Evolutionary conservation across 2,113 vertebrate genomes (phyloP).

Genomic region (Hypomesus transpacificus): DNA sequence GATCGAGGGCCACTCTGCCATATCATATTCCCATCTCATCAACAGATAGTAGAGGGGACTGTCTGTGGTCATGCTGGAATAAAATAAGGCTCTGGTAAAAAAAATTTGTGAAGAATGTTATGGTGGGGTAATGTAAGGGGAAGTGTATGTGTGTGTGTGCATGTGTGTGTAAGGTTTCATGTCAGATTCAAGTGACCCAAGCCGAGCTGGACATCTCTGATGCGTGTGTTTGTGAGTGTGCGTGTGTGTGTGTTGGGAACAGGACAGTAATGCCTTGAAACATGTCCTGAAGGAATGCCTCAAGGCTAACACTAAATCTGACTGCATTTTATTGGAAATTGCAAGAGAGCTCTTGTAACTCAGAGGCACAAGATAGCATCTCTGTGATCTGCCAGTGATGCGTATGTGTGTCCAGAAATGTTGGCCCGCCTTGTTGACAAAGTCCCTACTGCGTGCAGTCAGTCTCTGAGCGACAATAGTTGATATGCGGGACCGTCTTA

Average conservation of each 20-base stretch:
- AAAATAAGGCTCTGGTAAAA: constrained; percentile 3
- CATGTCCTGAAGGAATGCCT: constrained; percentile 18
- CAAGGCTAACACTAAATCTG: constrained; percentile 5
- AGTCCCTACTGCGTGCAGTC: not conserved
- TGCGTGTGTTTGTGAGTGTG: not conserved
- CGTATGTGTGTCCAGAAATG: not conserved
- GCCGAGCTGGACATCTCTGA: not conserved
- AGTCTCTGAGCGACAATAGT: constrained; percentile 1
- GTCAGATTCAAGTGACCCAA: too few relatives aligned
- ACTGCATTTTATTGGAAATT: constrained; percentile 7
- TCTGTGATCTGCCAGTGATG: not conserved
- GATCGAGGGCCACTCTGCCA: not conserved
- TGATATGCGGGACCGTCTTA: not conserved
- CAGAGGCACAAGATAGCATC: constrained; percentile 14
- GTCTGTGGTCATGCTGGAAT: too few relatives aligned
- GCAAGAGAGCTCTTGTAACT: constrained; percentile 21
- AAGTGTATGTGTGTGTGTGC: not conserved
- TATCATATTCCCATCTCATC: not conserved
- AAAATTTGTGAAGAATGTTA: not conserved
- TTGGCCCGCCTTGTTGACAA: not conserved
- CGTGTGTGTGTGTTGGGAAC: constrained; percentile 1
- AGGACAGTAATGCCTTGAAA: constrained; percentile 24
- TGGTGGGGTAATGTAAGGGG: not conserved
- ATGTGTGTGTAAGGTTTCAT: not conserved
- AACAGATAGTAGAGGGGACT: constrained; percentile 7